phyloP scores from a whole-genome alignment of 64 coral and sea anemone species.

The Orbicella faveolata region DNA sequence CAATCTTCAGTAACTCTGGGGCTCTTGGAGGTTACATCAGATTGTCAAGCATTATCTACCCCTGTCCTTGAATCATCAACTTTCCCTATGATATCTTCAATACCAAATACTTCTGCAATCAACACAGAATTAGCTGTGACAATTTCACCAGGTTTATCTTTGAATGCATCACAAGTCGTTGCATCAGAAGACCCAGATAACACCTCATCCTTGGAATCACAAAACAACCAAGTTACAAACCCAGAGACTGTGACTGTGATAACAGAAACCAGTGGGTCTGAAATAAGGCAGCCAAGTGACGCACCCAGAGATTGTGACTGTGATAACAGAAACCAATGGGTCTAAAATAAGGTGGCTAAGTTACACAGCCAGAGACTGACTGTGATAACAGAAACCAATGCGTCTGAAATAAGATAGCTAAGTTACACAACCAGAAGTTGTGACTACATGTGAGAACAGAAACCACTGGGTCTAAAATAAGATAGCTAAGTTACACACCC shows the following conservation, averaged over 20 bases:
- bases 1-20: background rate
- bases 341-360: background rate
- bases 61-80: background rate
- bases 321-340: too few relatives aligned
- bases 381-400: too few relatives aligned
- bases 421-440: too few relatives aligned
- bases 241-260: background rate
- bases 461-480: background rate
- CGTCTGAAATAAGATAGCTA: background rate
- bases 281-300: background rate
- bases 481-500: too few relatives aligned
- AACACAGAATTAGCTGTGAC: background rate
- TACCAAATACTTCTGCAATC: background rate
- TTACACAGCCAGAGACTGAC: too few relatives aligned
- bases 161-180: background rate
- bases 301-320: too few relatives aligned
- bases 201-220: background rate
- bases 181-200: background rate
- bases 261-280: background rate
- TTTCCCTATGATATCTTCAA: background rate
- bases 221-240: background rate
- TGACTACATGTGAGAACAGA: too few relatives aligned
- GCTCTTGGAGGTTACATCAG: background rate
- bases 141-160: background rate
- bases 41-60: background rate